Evolutionary conservation across 2,888 invertebrate genomes (phyloP).

Genomic region (Eurytoma californica): DNA sequence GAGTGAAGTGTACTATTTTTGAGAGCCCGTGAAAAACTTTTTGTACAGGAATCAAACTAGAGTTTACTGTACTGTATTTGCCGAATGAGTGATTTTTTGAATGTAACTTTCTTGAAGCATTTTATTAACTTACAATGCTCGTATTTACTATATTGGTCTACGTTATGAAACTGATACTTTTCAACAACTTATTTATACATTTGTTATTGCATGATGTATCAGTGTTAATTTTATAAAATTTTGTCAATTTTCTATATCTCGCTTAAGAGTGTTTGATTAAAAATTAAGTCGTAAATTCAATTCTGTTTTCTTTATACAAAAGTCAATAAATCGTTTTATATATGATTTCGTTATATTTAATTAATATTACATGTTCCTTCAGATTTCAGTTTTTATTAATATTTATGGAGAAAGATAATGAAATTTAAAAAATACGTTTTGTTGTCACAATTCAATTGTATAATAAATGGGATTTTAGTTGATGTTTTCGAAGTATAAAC

Average conservation of each 20-base stretch:
- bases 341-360: conserved; percentile 14
- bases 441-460: no score
- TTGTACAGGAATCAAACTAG: conserved; percentile 29
- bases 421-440: no score
- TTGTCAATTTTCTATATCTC: conserved; percentile 20
- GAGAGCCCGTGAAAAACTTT: conserved; percentile 26
- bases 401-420: no score
- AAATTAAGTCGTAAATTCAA: conserved; percentile 55
- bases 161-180: no score
- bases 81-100: conserved; percentile 32
- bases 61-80: conserved; percentile 33
- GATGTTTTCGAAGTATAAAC: no score
- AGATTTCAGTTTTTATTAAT: no score
- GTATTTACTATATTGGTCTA: neutral
- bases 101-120: conserved; percentile 38
- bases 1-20: conserved; percentile 31
- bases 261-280: neutral
- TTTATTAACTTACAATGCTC: conserved; percentile 9
- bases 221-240: conserved; percentile 31
- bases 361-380: no score
- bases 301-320: conserved; percentile 63
- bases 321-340: conserved; percentile 60
- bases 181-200: neutral
- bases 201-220: conserved; percentile 17
- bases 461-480: no score